phyloP scores from a whole-genome alignment of 2,797 vertebrate species.

The Falco novaeseelandiae region DNA sequence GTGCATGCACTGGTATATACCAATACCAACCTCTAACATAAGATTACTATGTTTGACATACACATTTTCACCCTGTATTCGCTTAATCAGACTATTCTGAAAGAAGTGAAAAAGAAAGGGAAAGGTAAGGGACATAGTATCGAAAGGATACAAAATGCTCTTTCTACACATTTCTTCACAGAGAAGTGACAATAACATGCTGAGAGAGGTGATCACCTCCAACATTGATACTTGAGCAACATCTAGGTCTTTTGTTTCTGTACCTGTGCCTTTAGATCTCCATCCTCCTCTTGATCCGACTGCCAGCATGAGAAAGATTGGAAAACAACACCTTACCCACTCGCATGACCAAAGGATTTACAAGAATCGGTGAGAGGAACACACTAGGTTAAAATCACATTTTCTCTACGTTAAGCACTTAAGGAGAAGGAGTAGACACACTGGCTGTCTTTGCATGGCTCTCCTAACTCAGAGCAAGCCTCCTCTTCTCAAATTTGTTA shows the following conservation, averaged over 20 bases:
- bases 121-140: constrained; percentile 76
- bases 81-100: constrained; percentile 97
- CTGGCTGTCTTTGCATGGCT: not conserved
- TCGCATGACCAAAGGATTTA: not conserved
- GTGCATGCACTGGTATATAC: constrained; percentile 81
- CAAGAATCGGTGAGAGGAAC: not conserved
- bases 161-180: constrained; percentile 67
- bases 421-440: not conserved
- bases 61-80: constrained; percentile 94
- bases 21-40: constrained; percentile 99
- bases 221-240: constrained; percentile 22
- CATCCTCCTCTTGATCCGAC: constrained; percentile 96
- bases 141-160: constrained; percentile 67
- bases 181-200: constrained; percentile 63
- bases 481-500: not conserved
- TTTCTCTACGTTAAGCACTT: not conserved
- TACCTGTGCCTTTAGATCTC: constrained; percentile 94
- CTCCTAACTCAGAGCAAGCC: not conserved
- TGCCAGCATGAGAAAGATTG: constrained; percentile 80
- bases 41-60: constrained; percentile 99
- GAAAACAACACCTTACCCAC: constrained; percentile 75
- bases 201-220: constrained; percentile 8
- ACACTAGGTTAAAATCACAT: not conserved
- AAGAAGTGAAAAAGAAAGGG: constrained; percentile 85
- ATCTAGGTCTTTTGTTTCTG: constrained; percentile 25